Conservation (phyloP, 2,113 vertebrate genomes). For the Pterophyllum scalare region DNA sequence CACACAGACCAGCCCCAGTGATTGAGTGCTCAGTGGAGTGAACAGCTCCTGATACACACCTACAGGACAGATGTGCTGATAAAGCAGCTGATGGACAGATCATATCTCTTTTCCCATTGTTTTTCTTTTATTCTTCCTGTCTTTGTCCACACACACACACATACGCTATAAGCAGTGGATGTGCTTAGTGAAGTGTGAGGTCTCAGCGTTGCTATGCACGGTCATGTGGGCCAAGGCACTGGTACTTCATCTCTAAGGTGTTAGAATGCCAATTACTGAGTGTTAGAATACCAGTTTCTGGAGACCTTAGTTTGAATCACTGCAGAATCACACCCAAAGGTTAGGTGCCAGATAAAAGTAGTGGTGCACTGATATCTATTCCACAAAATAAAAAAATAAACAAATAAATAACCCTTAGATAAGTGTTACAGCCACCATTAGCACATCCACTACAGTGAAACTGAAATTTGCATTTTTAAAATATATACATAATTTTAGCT, state of each 20-base stretch:
- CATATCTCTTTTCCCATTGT: conserved; percentile 34
- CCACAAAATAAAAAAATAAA: background rate
- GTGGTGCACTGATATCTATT: background rate
- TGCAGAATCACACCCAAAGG: conserved; percentile 1
- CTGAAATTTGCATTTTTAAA: background rate
- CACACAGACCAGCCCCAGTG: conserved; percentile 48
- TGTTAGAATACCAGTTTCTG: conserved; percentile 66
- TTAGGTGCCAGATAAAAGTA: background rate
- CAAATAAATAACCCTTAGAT: background rate
- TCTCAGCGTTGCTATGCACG: conserved; percentile 48
- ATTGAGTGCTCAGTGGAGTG: conserved; percentile 69
- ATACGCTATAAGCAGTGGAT: conserved; percentile 10
- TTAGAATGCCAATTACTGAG: conserved; percentile 71
- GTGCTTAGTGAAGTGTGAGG: conserved; percentile 60
- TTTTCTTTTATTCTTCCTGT: background rate
- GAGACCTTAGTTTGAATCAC: conserved; percentile 20
- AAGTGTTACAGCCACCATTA: background rate
- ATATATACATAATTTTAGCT: background rate
- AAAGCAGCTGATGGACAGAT: conserved; percentile 57
- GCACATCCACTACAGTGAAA: background rate
- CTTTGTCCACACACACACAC: conserved; percentile 2
- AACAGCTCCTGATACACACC: conserved; percentile 46
- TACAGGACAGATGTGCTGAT: conserved; percentile 52
- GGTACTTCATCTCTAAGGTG: conserved; percentile 58
- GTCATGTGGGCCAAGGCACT: conserved; percentile 57